phyloP scores from a whole-genome alignment of 2,797 vertebrate genomes.

The Gadopsis marmoratus region DNA sequence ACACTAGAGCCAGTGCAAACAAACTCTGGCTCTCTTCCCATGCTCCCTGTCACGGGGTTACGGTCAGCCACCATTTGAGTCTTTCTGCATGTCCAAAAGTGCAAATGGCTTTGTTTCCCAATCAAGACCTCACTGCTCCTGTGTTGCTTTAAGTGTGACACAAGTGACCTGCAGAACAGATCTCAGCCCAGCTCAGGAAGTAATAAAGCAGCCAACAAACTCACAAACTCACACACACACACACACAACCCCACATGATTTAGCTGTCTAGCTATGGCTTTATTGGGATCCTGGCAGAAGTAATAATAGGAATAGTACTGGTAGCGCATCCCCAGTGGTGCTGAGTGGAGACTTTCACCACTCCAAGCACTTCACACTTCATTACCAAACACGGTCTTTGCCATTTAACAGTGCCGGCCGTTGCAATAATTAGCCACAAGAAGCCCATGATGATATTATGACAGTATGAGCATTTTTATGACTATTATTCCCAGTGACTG shows the following conservation, averaged over 20 bases:
- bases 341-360: constrained; percentile 67
- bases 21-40: constrained; percentile 67
- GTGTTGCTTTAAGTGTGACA: constrained; percentile 64
- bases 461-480: constrained; percentile 77
- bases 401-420: constrained; percentile 68
- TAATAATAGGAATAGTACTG: constrained; percentile 59
- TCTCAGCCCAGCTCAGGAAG: constrained; percentile 61
- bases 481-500: constrained; percentile 72
- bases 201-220: constrained; percentile 70
- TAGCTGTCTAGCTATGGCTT: constrained; percentile 56
- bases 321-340: constrained; percentile 55
- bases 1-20: constrained; percentile 60
- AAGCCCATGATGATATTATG: constrained; percentile 76
- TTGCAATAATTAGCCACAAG: constrained; percentile 79
- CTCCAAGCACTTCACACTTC: constrained; percentile 70
- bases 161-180: constrained; percentile 54
- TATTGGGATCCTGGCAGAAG: constrained; percentile 61
- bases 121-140: constrained; percentile 51
- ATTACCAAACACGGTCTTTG: constrained; percentile 73
- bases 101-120: constrained; percentile 50
- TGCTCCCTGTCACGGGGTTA: constrained; percentile 57
- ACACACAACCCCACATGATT: constrained; percentile 44
- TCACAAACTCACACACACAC: constrained; percentile 14
- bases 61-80: constrained; percentile 1
- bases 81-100: constrained; percentile 49